phyloP scores from a whole-genome alignment of 2,888 invertebrate species.

The Zhuqinia jingwanae region DNA sequence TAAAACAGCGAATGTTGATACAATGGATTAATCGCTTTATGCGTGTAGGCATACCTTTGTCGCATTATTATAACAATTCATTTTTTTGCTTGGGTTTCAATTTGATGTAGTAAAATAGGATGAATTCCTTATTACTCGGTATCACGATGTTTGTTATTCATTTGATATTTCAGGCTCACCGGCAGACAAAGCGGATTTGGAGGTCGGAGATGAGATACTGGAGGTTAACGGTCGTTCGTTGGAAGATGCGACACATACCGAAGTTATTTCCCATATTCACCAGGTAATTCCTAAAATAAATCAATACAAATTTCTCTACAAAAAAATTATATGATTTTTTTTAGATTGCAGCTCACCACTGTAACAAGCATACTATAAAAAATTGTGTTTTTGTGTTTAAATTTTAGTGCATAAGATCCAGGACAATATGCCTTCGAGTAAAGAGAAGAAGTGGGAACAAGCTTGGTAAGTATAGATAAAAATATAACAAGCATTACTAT shows the following conservation, averaged over 20 bases:
- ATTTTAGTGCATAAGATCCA: conserved; percentile 95
- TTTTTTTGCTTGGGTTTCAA: no score
- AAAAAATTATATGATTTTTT: not conserved
- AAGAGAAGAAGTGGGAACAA: conserved; percentile 93
- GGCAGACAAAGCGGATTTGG: conserved; percentile 94
- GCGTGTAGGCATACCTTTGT: no score
- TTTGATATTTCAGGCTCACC: conserved; percentile 86
- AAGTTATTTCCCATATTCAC: conserved; percentile 96
- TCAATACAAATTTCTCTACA: not conserved
- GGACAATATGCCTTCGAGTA: conserved; percentile 96
- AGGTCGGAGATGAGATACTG: conserved; percentile 98
- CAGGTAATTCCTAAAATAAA: conserved; percentile 86
- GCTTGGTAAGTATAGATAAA: conserved; percentile 87
- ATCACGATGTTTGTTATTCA: no score
- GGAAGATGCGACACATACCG: conserved; percentile 94
- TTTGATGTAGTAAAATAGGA: no score
- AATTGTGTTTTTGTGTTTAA: not conserved
- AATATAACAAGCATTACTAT: not conserved
- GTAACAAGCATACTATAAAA: not conserved
- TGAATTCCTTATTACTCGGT: no score
- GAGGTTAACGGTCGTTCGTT: conserved; percentile 97
- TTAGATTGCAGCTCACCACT: not conserved
- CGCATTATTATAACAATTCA: no score
- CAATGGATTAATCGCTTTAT: no score
- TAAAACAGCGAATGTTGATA: no score